These are phyloP conservation scores for Platalea minor DNA, from an alignment of 2,797 vertebrate species.

Conservation along the genomic window DNA sequence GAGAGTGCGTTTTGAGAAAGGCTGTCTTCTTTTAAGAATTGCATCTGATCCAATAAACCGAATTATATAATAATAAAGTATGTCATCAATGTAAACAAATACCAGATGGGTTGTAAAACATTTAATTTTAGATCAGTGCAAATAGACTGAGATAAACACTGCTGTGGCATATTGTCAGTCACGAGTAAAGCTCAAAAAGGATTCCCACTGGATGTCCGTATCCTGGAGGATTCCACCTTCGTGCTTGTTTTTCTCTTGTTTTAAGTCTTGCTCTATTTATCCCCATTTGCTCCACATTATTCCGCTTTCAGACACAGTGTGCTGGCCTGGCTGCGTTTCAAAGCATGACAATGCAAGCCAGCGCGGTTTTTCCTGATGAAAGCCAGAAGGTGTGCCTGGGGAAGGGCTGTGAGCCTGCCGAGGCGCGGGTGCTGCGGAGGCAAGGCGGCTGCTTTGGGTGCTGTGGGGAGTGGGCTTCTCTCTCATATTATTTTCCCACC, in stretches of 20 bases:
- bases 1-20: background rate
- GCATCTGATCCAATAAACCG: background rate
- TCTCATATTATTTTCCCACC: background rate
- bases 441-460: background rate
- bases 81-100: constrained; percentile 25
- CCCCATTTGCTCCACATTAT: background rate
- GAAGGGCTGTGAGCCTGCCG: background rate
- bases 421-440: fast-evolving
- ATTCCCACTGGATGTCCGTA: background rate
- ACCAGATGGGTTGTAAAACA: constrained; percentile 31
- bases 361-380: background rate
- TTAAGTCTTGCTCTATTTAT: background rate
- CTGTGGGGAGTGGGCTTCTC: background rate
- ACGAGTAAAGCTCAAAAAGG: background rate
- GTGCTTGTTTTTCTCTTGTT: background rate
- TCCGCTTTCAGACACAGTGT: fast-evolving
- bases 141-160: background rate
- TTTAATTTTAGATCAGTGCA: constrained; percentile 13
- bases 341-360: background rate
- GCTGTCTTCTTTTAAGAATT: background rate
- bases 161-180: background rate
- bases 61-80: constrained; percentile 40
- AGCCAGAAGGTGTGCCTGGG: background rate
- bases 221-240: background rate
- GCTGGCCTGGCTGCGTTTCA: background rate